These are phyloP conservation scores for Amphiprion percula DNA, from an alignment of 2,113 vertebrate genomes.

Conservation along the genomic window DNA sequence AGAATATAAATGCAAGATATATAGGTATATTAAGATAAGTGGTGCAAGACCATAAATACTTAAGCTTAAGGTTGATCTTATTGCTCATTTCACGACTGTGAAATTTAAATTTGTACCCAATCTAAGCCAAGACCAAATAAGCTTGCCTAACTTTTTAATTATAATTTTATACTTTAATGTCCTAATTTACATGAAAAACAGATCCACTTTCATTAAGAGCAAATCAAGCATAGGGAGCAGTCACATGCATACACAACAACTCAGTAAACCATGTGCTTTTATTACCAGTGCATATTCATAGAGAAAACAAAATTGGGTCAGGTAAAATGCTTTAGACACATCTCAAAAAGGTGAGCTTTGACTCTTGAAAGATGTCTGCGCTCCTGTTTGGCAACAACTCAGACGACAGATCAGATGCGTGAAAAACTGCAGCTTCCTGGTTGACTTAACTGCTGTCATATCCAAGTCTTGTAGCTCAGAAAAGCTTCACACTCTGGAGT, in stretches of 20 bases:
- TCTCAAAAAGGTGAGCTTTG: slow-evolving; percentile 47
- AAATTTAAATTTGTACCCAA: too few species aligned
- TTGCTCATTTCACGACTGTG: too few species aligned
- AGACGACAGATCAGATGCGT: slow-evolving; percentile 45
- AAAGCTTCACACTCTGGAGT: background rate
- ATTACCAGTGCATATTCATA: slow-evolving; percentile 86
- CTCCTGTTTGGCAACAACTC: slow-evolving; percentile 67
- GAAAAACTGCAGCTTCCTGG: slow-evolving; percentile 36
- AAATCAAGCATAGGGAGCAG: background rate
- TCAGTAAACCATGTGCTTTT: slow-evolving; percentile 87
- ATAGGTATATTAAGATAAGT: too few species aligned
- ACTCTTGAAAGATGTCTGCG: slow-evolving; percentile 27
- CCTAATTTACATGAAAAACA: background rate
- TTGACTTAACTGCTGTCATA: background rate
- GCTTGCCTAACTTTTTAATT: too few species aligned
- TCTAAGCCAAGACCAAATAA: too few species aligned
- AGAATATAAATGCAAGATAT: background rate
- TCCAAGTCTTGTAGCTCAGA: slow-evolving; percentile 1
- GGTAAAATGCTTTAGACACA: slow-evolving; percentile 56
- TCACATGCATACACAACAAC: slow-evolving; percentile 2
- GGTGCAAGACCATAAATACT: background rate
- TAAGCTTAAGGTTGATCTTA: too few species aligned
- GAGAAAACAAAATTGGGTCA: slow-evolving; percentile 64
- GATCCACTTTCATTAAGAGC: background rate
- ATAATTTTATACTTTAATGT: too few species aligned